Base-by-base conservation (phyloP, 2,888 invertebrate species). In the Dascillus cervinus region DNA sequence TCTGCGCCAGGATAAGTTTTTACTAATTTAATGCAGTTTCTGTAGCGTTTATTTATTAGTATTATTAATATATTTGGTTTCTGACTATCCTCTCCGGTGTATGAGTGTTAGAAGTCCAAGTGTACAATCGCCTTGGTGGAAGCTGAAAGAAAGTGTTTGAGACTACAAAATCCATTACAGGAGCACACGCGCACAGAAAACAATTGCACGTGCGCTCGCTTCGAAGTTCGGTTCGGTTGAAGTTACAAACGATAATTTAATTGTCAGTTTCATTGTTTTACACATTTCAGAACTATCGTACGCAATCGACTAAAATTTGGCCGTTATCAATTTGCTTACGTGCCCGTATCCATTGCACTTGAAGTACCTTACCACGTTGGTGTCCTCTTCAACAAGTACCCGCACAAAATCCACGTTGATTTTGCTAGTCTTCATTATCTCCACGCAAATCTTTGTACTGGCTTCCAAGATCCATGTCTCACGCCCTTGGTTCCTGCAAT, bases 21-120 rank as follows among this genome's bases (percentile, higher is more conserved):
- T 2, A 19, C 33, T 6, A 24, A 26, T 23, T 22, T 38, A 6
- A 46, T 26, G 6, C 33, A 15, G 23, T 44, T 43, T 26, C 32
- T 34, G 32, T 24, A 46, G 29, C 46, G 28, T 21, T 40, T 35
- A 23, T 47, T 43, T 15, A 50, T 41, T 14, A 42, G 21, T 3
- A 49, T 43, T n/a, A n/a, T 20, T 20, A 49, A 29, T 50, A 38
- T 17, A 46, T 50, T 37, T 50, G 47, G 34, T 50, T 52, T 39
- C 43, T 34, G 6, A 43, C 37, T 9, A 48, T 44, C 24, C 35
- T 38, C 8, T 36, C 30, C 30, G 32, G 10, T 13, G 22, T 26
- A 19, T 49, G 41, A 11, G 29, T 31, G 12, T 43, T 44, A 11
- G 43, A 44, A 29, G 32, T 47, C 48, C 48, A 49, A 8, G 49